Conservation (phyloP, 2,888 invertebrate species). For the Molanna angustata region DNA sequence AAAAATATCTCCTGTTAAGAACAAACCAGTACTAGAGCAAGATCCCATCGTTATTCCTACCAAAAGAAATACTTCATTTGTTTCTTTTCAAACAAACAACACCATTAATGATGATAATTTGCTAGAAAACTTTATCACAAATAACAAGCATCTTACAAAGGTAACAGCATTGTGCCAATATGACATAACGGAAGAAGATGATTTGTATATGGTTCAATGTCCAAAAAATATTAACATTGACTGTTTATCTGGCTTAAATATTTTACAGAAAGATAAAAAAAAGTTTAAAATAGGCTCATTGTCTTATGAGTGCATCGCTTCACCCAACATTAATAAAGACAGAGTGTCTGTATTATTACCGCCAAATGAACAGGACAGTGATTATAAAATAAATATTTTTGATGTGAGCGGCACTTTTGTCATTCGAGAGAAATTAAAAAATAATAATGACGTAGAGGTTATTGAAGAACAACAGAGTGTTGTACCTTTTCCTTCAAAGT, state of each 20-base stretch:
- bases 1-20: background rate
- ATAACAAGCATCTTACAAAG: background rate
- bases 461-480: constrained; percentile 8
- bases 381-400: constrained; percentile 12
- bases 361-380: background rate
- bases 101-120: background rate
- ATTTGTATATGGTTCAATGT: constrained; percentile 28
- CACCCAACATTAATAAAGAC: constrained; percentile 4
- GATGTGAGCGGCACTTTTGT: constrained; percentile 19
- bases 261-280: constrained; percentile 24
- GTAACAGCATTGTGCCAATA: background rate
- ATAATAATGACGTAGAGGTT: constrained; percentile 4
- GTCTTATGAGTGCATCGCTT: constrained; percentile 23
- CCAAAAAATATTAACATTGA: constrained; percentile 18
- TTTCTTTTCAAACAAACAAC: background rate
- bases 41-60: background rate
- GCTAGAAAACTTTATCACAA: background rate
- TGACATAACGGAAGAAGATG: constrained; percentile 21
- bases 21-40: background rate
- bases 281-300: constrained; percentile 21
- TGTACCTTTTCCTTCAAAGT: constrained; percentile 26
- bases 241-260: constrained; percentile 11
- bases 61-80: too few species aligned
- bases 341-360: constrained; percentile 20
- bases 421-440: constrained; percentile 23